phyloP scores from a whole-genome alignment of 2,113 vertebrate genomes.

The Otolemur garnettii region DNA sequence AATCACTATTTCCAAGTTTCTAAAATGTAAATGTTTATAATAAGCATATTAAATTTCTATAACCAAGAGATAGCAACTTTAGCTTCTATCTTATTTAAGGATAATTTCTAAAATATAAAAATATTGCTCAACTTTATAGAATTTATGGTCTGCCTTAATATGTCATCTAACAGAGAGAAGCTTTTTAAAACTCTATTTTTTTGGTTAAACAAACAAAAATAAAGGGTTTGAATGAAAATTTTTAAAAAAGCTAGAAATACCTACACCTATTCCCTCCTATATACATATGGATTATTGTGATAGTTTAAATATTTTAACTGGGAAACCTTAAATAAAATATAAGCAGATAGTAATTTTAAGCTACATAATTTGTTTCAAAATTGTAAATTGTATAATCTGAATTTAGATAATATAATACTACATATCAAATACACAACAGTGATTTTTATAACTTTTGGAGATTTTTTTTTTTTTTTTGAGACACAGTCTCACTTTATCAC shows the following conservation, averaged over 20 bases:
- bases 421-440: not conserved
- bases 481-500: too few species aligned
- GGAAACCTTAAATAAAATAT: constrained; percentile 8
- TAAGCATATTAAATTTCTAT: constrained; percentile 10
- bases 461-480: not conserved
- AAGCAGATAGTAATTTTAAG: constrained; percentile 6
- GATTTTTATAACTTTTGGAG: constrained; percentile 16
- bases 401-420: constrained; percentile 48
- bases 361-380: constrained; percentile 42
- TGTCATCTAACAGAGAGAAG: not conserved
- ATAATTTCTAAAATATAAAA: constrained; percentile 57
- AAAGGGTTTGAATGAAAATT: not conserved
- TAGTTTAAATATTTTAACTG: constrained; percentile 46
- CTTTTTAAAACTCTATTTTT: not conserved
- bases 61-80: not conserved
- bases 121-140: not conserved
- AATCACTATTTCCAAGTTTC: constrained; percentile 20
- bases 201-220: constrained; percentile 1
- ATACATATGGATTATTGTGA: not conserved
- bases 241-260: not conserved
- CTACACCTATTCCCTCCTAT: not conserved
- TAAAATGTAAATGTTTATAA: constrained; percentile 35
- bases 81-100: constrained; percentile 22
- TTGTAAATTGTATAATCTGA: not conserved
- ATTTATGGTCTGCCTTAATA: constrained; percentile 32